Evolutionary conservation across 1,140 invertebrate genomes (phyloP).

Genomic region (Rhynchophorus ferrugineus): DNA sequence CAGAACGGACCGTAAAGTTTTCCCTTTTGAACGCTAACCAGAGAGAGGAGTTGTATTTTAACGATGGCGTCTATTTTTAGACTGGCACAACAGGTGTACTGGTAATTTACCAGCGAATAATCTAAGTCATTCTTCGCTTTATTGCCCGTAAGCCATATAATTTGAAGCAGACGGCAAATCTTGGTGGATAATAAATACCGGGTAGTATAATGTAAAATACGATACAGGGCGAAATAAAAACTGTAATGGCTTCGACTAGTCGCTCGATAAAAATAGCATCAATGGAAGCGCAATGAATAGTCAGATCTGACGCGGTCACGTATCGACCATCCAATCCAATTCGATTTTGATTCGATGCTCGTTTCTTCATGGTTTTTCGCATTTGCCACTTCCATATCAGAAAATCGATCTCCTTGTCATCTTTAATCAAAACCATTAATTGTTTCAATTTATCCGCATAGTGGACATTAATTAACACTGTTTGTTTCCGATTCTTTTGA

Average conservation of each 20-base stretch:
- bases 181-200: neutral
- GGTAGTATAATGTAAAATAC: neutral
- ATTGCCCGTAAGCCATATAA: neutral
- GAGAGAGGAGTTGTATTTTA: neutral
- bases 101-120: conserved; percentile 12
- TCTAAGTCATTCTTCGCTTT: conserved; percentile 6
- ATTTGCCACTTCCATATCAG: too few relatives aligned
- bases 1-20: neutral
- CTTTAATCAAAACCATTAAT: too few relatives aligned
- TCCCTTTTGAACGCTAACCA: neutral
- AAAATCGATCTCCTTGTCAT: too few relatives aligned
- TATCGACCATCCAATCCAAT: neutral
- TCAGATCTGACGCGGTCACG: neutral
- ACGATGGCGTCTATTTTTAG: conserved; percentile 7
- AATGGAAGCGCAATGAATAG: too few relatives aligned
- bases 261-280: neutral
- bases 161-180: neutral
- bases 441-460: too few relatives aligned
- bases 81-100: conserved; percentile 18
- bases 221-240: neutral
- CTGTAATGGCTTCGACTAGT: neutral
- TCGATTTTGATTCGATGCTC: neutral
- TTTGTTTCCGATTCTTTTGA: too few relatives aligned
- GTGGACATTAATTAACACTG: too few relatives aligned
- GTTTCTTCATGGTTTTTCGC: too few relatives aligned